These are phyloP conservation scores for Archips xylosteana DNA, from an alignment of 2,888 invertebrate species.

Conservation along the genomic window DNA sequence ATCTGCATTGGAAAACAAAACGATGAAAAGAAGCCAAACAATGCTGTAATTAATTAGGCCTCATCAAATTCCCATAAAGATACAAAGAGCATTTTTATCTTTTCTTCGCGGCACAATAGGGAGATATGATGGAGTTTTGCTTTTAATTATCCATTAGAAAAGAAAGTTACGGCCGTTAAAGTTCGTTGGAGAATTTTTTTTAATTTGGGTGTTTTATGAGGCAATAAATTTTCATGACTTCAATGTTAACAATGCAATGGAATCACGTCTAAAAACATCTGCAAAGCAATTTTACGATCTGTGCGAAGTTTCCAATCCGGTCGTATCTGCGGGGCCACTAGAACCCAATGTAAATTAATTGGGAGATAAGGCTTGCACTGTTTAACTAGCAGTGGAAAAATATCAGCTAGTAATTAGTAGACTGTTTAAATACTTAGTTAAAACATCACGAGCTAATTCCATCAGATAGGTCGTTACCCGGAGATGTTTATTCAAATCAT, in stretches of 20 bases:
- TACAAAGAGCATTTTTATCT: conserved; percentile 44
- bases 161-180: conserved; percentile 27
- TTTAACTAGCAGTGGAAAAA: not conserved
- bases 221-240: conserved; percentile 17
- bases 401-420: not conserved
- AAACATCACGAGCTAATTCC: not conserved
- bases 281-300: not conserved
- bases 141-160: conserved; percentile 44
- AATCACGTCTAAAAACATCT: not conserved
- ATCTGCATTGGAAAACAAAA: conserved; percentile 22
- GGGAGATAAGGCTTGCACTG: not conserved
- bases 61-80: conserved; percentile 28
- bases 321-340: not conserved
- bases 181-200: conserved; percentile 1
- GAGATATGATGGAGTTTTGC: conserved; percentile 59
- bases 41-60: conserved; percentile 27
- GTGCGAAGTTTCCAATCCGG: not conserved
- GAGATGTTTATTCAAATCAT: conserved; percentile 3
- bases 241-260: not conserved
- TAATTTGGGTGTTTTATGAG: conserved; percentile 9
- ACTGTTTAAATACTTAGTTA: not conserved
- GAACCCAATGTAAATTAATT: not conserved
- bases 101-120: conserved; percentile 58
- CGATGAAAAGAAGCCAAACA: conserved; percentile 33
- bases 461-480: not conserved